These are phyloP conservation scores for Champsocephalus esox DNA, from an alignment of 2,797 vertebrate species.

Conservation along the genomic window DNA sequence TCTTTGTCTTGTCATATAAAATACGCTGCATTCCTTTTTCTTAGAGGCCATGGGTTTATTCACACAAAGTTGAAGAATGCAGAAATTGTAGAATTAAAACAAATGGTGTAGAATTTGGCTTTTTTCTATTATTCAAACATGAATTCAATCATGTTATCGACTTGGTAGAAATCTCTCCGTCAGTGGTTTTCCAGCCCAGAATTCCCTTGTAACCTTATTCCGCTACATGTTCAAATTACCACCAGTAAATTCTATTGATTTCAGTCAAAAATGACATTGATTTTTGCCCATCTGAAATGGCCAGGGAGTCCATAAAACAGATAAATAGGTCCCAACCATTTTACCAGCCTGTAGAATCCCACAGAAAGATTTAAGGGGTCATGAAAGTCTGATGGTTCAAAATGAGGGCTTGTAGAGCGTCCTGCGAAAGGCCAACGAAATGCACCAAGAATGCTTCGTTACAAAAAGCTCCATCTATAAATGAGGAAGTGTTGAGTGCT, in stretches of 20 bases:
- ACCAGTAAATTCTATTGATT: slow-evolving; percentile 80
- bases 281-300: slow-evolving; percentile 79
- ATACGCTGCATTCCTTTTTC: slow-evolving; percentile 38
- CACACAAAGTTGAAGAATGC: slow-evolving; percentile 27
- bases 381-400: slow-evolving; percentile 76
- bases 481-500: slow-evolving; percentile 15
- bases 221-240: slow-evolving; percentile 69
- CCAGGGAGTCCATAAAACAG: slow-evolving; percentile 85
- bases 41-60: slow-evolving; percentile 54
- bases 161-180: slow-evolving; percentile 30
- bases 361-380: slow-evolving; percentile 82
- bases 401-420: slow-evolving; percentile 50
- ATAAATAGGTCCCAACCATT: slow-evolving; percentile 88
- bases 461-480: slow-evolving; percentile 31
- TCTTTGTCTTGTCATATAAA: slow-evolving; percentile 70
- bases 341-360: slow-evolving; percentile 84
- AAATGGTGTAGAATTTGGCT: neutral
- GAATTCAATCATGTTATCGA: slow-evolving; percentile 37
- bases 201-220: slow-evolving; percentile 41
- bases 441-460: slow-evolving; percentile 34
- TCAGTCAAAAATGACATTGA: slow-evolving; percentile 81
- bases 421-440: slow-evolving; percentile 51
- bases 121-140: slow-evolving; percentile 22
- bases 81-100: slow-evolving; percentile 23
- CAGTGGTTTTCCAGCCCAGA: slow-evolving; percentile 49